Base-by-base conservation (phyloP, 2,113 vertebrate genomes). In the Scomber scombrus region DNA sequence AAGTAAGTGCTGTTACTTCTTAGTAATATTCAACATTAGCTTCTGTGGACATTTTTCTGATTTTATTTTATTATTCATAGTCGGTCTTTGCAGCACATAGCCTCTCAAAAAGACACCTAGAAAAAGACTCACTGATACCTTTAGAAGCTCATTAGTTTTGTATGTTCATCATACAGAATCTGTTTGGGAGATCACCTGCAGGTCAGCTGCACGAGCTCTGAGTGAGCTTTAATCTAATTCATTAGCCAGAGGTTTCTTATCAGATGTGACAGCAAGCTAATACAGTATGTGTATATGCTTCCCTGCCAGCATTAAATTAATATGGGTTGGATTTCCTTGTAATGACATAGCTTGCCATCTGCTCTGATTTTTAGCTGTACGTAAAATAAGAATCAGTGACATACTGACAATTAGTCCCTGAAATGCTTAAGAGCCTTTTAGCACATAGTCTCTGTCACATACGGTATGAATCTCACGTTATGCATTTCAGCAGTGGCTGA, bases 171-270 rank as follows among this genome's bases (percentile, higher is more conserved):
- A 62, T 13, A 50, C 46, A 34, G 18, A 52, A 71, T 71, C 73
- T 73, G 29, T 77, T 26, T 14, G 21, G 16, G 18, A 73, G 46
- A 68, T 51, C 51, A 66, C 10, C 57, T 73, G 80, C 43, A 54
- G 51, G 71, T 70, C 55, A 60, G 31, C 29, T 50, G 40, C 21
- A 47, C 40, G 13, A 51, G 54, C 60, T 78, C 71, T 71, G 31
- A 72, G 80, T 45, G 49, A 75, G 62, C 40, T 85, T 72, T 73
- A 69, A 85, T 81, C 79, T 29, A 75, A 84, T 81, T 76, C 26
- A 81, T 76, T 66, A 69, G 65, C 66, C 19, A 49, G 19, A 23
- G 54, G 47, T 62, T 85, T 73, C 70, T 79, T 70, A 88, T 88
- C 83, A 76, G 77, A 81, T 80, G 75, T 23, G 75, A 72, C 57